A percentile compares a stretch with the other conserved stretches of the same genome.
These are phyloP conservation scores for Apoda limacodes DNA, from an alignment of 2,888 invertebrate genomes.

Conservation along the genomic window DNA sequence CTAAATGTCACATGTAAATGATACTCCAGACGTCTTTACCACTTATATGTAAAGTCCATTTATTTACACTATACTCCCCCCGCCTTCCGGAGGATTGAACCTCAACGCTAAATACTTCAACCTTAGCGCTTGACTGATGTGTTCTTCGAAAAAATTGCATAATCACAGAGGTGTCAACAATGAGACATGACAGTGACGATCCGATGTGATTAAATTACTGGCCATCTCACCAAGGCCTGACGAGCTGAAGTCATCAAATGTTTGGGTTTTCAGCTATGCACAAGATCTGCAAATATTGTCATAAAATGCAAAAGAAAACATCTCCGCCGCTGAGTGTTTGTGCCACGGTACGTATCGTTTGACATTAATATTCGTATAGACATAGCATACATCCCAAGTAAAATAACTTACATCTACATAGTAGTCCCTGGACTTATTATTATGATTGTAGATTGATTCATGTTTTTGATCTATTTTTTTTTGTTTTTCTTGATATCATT, in stretches of 20 bases:
- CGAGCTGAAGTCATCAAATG: conserved; percentile 3
- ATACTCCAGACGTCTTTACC: conserved; percentile 52
- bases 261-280: background rate
- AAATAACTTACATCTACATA: no score
- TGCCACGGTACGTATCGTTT: no score
- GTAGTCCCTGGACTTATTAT: no score
- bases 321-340: no score
- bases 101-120: conserved; percentile 66
- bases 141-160: conserved; percentile 62
- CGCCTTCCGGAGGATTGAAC: conserved; percentile 50
- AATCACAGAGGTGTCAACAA: conserved; percentile 60
- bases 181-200: conserved; percentile 46
- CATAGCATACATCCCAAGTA: no score
- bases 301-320: no score
- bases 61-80: conserved; percentile 66
- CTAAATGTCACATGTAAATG: conserved; percentile 49
- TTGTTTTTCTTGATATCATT: no score
- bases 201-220: conserved; percentile 34
- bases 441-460: no score
- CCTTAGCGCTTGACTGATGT: conserved; percentile 61
- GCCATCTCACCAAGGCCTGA: conserved; percentile 28
- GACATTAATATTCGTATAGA: no score
- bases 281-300: no score
- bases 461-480: no score
- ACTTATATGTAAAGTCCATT: conserved; percentile 63